Conservation (phyloP, 2,888 invertebrate genomes). For the Ametastegia equiseti region DNA sequence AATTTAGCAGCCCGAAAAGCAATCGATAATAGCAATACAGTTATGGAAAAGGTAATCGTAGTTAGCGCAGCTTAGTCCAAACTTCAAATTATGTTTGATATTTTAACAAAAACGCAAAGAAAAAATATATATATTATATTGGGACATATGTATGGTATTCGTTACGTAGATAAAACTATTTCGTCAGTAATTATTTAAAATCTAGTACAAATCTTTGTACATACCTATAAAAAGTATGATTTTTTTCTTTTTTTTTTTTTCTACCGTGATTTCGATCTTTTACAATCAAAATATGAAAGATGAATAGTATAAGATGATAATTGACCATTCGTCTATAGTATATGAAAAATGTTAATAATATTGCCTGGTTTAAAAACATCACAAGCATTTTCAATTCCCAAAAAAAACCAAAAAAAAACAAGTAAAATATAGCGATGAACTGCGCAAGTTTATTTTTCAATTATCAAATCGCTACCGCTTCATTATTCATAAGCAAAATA, state of each 20-base stretch:
- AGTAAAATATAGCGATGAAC: not conserved
- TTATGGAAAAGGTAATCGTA: not conserved
- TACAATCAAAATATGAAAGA: not conserved
- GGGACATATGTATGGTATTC: not conserved
- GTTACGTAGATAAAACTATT: slow-evolving; percentile 27
- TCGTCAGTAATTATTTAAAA: not conserved
- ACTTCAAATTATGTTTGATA: not conserved
- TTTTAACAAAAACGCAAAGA: not conserved
- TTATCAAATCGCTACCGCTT: not conserved
- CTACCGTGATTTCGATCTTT: not conserved
- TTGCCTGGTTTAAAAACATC: not conserved
- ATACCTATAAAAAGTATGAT: not conserved
- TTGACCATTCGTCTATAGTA: not conserved
- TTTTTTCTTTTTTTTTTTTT: not conserved
- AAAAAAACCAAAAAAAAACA: not conserved
- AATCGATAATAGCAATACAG: not conserved
- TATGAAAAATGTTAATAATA: not conserved
- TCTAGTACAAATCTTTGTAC: not conserved
- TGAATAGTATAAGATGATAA: not conserved
- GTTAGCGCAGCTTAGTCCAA: not conserved
- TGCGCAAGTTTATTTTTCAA: not conserved
- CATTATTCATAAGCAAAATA: not conserved
- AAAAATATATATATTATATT: not conserved
- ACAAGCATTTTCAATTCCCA: not conserved
- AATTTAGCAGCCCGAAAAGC: not conserved